Evolutionary conservation across 1,140 invertebrate genomes (phyloP), one percentile per base, ranked within the genome.

Genomic region (Capitella teleta): DNA sequence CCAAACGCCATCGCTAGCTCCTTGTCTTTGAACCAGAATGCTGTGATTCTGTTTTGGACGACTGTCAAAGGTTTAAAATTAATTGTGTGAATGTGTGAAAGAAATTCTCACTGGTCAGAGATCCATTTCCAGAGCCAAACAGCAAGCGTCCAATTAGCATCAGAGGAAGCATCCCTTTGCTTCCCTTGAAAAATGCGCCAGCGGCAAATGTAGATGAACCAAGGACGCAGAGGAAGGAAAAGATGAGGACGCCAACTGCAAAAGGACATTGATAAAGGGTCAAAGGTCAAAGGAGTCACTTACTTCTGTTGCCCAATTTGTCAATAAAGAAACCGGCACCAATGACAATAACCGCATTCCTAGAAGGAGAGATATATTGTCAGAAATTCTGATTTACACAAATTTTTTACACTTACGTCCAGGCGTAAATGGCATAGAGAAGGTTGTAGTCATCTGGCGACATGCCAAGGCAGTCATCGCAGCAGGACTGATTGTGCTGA

Each of bases 371-470:
- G n/a, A n/a, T n/a, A n/a, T n/a, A n/a, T n/a, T n/a, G n/a, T n/a
- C n/a, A n/a, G n/a, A n/a, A n/a, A n/a, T n/a, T n/a, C n/a, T n/a
- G n/a, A n/a, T n/a, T n/a, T n/a, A n/a, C n/a, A n/a, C n/a, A 26
- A 38, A n/a, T n/a, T n/a, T n/a, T n/a, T n/a, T n/a, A n/a, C 41
- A 72, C 70, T 64, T 63, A 74, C 72, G 70, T 74, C 72, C 72
- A 74, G 25, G 72, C 70, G 60, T 73, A 74, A 23, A 74, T 68
- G 18, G 70, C 71, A 63, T 74, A 74, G 0, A 74, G 60, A 1
- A 74, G 57, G 49, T 74, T 74, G 53, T 74, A 74, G 28, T 73
- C 54, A 51, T 61, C 61, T 32, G 60, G 54, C 3, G 64, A 60
- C 70, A 74, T 66, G 26, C 64, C 71, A 5, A 74, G 57, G 54